Evolutionary conservation across 2,797 vertebrate species (phyloP).

Genomic region (Tenualosa ilisha): DNA sequence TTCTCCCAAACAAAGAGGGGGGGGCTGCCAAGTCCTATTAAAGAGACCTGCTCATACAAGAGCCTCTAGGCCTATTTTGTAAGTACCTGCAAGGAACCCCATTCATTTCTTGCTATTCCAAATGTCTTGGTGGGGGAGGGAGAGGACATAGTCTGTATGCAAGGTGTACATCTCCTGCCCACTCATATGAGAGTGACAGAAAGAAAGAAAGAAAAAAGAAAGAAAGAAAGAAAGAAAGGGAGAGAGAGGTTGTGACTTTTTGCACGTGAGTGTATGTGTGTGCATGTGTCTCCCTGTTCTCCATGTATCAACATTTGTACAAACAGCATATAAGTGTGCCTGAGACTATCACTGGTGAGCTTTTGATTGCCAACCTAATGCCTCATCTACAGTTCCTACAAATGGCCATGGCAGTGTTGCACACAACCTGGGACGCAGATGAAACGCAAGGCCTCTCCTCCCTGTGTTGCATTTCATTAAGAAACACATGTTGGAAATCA

Average conservation of each 20-base stretch:
- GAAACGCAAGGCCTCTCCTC: conserved; percentile 44
- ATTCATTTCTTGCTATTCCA: conserved; percentile 32
- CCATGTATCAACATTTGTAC: not conserved
- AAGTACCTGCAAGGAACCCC: conserved; percentile 46
- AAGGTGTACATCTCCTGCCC: conserved; percentile 19
- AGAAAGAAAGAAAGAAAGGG: not conserved
- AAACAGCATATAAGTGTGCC: not conserved
- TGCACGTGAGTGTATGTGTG: not conserved
- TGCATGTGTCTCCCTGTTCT: not conserved
- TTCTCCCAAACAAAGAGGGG: conserved; percentile 41
- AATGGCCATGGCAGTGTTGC: conserved; percentile 44
- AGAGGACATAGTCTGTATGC: not conserved
- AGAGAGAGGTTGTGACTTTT: not conserved
- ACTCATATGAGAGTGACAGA: not conserved
- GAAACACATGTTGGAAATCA: conserved; percentile 55
- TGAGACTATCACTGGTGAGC: conserved; percentile 23
- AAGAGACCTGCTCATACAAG: conserved; percentile 40
- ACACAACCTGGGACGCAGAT: conserved; percentile 42
- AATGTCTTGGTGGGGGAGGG: not conserved
- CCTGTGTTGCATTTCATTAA: conserved; percentile 51
- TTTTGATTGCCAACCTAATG: conserved; percentile 51
- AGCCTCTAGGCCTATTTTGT: conserved; percentile 38
- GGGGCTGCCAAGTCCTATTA: conserved; percentile 42
- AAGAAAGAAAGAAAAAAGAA: no score
- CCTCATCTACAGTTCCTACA: conserved; percentile 50